A percentile compares a stretch with the other conserved stretches of the same genome.
These are phyloP conservation scores for Eunapius fragilis DNA, from an alignment of 37 sponge, comb jelly and placozoan genomes.

Conservation along the genomic window DNA sequence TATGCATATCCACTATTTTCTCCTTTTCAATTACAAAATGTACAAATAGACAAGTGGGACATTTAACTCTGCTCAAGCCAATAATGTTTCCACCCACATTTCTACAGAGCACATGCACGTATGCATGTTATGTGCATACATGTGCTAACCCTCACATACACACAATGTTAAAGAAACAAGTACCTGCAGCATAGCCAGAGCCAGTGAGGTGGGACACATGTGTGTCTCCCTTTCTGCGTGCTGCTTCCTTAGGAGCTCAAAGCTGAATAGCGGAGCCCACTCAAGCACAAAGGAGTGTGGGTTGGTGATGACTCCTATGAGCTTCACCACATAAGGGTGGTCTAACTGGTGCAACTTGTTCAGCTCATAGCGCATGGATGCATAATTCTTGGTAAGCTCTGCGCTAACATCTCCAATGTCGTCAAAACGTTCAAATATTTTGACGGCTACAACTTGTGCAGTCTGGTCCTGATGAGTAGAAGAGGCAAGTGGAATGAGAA, in stretches of 20 bases:
- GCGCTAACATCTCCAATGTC: not conserved
- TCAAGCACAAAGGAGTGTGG: constrained; percentile 74
- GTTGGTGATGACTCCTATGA: constrained; percentile 64
- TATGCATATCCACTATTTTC: too few species aligned
- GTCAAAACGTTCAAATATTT: constrained; percentile 45
- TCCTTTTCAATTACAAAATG: too few species aligned
- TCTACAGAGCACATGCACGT: constrained; percentile 54
- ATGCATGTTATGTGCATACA: too few species aligned
- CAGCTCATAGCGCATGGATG: constrained; percentile 74
- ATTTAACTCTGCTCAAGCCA: too few species aligned
- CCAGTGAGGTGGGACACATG: constrained; percentile 34
- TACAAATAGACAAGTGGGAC: too few species aligned
- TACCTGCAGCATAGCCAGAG: constrained; percentile 48
- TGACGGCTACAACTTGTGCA: constrained; percentile 49
- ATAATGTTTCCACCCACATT: too few species aligned
- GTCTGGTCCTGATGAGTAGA: not conserved
- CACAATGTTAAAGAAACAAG: constrained; percentile 46
- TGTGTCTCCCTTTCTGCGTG: not conserved
- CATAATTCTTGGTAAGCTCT: constrained; percentile 57
- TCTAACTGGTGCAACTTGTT: constrained; percentile 57
- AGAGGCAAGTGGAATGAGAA: not conserved
- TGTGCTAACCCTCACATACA: constrained; percentile 52
- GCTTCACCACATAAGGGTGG: constrained; percentile 60
- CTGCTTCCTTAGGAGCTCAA: constrained; percentile 34
- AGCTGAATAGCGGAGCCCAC: constrained; percentile 70